Evolutionary conservation across 2,888 invertebrate genomes (phyloP).

Genomic region (Magallana nippona): DNA sequence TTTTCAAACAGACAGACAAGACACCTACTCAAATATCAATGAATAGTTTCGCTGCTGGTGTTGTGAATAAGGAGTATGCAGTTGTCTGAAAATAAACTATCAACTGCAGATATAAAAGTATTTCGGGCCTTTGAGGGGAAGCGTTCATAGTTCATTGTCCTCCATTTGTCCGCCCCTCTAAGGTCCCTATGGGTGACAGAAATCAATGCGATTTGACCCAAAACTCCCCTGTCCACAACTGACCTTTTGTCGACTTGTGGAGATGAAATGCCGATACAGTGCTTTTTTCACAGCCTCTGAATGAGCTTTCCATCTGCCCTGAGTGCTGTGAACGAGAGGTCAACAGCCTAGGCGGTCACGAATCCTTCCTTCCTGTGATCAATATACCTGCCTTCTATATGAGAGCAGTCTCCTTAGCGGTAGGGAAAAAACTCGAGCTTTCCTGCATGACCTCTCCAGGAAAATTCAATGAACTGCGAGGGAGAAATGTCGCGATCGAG

Average conservation of each 20-base stretch:
- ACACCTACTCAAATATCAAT: no score
- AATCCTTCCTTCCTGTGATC: slow-evolving; percentile 8
- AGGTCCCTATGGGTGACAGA: background rate
- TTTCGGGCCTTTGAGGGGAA: background rate
- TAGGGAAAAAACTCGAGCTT: background rate
- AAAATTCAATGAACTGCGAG: no score
- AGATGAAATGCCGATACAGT: slow-evolving; percentile 17
- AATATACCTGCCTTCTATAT: slow-evolving; percentile 3
- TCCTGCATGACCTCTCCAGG: no score
- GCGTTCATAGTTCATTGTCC: background rate
- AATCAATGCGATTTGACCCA: slow-evolving; percentile 12
- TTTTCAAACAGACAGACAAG: no score
- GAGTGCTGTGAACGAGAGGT: slow-evolving; percentile 19
- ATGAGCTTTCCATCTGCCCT: slow-evolving; percentile 30
- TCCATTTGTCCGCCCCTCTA: slow-evolving; percentile 3
- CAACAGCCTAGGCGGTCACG: background rate
- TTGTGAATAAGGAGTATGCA: no score
- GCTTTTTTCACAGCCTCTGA: slow-evolving; percentile 30
- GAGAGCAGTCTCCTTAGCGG: background rate
- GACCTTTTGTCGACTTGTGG: slow-evolving; percentile 32
- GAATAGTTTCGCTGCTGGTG: no score
- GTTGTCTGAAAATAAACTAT: no score
- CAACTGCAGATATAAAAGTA: no score
- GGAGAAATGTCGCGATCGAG: no score
- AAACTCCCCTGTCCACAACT: slow-evolving; percentile 15